Evolutionary conservation across 2,113 vertebrate species (phyloP), one percentile per base, ranked within the genome.

Genomic region (Phalacrocorax pelagicus): DNA sequence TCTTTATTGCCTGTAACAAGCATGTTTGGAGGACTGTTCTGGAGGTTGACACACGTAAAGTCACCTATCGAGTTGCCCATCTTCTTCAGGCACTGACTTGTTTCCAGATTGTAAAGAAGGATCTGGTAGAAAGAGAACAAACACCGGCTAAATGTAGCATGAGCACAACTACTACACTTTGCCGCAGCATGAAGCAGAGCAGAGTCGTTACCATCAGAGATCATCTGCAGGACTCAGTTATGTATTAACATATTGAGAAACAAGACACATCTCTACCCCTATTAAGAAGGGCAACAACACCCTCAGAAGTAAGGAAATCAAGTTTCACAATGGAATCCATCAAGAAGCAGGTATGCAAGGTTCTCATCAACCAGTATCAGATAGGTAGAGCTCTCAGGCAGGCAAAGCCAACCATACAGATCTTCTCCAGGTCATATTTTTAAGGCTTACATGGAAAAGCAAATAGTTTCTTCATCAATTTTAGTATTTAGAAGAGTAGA

Each of bases 1-100:
- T 99, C 99, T 96, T 98, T 99, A 98, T 99, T 99, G 92, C 99
- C 99, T 7, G 99, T 98, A 84, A 98, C 98, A 96, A 99, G 97
- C 97, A 99, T 98, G 97, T 98, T 97, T 58, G 99, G 98, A 44
- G 99, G 98, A 42, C 98, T 97, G 97, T 98, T 98, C 91, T 96
- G 98, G 94, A 99, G 97, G 97, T 98, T 99, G 98, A 99, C 88
- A 44, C 99, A 99, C 0, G 98, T 99, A 92, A 99, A 99, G 93
- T 99, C 99, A 36, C 99, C 99, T 3, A 98, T 92, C 0, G 99
- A 99, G 82, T 96, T 99, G 59, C 99, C 99, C 57, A 99, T 97
- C 75, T 98, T 98, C 11, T 95, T 97, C 71, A 98, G 86, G 7
- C 98, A 97, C 96, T 99, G 98, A 77, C 98, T 96, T 6, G 98